A percentile compares a stretch with the other conserved stretches of the same genome.
phyloP scores from a whole-genome alignment of 2,888 invertebrate species.

The Boloria euphrosyne region DNA sequence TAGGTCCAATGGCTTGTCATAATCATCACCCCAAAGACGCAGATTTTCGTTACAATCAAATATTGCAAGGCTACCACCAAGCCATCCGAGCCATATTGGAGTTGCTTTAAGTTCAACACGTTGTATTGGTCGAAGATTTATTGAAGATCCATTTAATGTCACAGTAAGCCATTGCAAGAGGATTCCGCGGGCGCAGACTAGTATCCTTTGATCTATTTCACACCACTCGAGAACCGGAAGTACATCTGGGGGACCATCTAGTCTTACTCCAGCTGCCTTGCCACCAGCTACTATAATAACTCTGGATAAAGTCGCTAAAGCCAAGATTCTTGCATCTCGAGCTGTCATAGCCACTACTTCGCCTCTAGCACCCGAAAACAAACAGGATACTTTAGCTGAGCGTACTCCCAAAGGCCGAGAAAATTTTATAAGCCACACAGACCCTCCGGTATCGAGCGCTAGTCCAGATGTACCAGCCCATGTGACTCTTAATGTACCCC shows the following conservation, averaged over 20 bases:
- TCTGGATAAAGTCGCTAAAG: constrained; percentile 96
- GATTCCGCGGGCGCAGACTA: constrained; percentile 93
- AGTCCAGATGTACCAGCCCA: constrained; percentile 76
- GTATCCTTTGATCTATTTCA: constrained; percentile 87
- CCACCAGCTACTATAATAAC: constrained; percentile 82
- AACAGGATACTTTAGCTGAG: constrained; percentile 93
- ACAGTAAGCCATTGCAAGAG: constrained; percentile 94
- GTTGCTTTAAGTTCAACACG: constrained; percentile 85
- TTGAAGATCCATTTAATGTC: constrained; percentile 65
- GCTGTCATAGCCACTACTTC: constrained; percentile 84
- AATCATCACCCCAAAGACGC: constrained; percentile 94
- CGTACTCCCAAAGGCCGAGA: constrained; percentile 93
- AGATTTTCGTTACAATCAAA: constrained; percentile 93
- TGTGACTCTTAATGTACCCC: constrained; percentile 72
- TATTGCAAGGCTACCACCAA: constrained; percentile 90
- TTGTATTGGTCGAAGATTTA: constrained; percentile 83
- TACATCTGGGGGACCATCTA: constrained; percentile 88
- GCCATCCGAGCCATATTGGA: constrained; percentile 88
- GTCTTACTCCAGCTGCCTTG: constrained; percentile 75
- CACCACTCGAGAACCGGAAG: constrained; percentile 96
- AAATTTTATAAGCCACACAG: constrained; percentile 96
- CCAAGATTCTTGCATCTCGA: constrained; percentile 85
- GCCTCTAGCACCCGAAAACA: constrained; percentile 98
- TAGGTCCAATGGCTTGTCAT: constrained; percentile 92
- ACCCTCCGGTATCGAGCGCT: constrained; percentile 94